Percentiles rank a stretch among this genome's conserved stretches.
These are phyloP conservation scores for Eledona agricola DNA, from an alignment of 2,888 invertebrate species.

Conservation along the genomic window DNA sequence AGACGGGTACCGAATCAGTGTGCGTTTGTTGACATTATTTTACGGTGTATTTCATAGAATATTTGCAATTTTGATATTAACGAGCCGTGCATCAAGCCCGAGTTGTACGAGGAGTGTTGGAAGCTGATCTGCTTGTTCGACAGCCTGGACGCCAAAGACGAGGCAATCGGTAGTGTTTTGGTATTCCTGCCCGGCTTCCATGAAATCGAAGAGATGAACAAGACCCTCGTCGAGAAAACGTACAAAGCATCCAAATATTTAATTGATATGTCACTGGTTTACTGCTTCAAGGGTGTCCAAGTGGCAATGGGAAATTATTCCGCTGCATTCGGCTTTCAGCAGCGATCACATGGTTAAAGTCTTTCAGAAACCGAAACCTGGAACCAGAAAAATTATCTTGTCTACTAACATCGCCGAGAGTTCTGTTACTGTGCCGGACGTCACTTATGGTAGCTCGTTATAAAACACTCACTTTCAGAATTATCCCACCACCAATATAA, in stretches of 20 bases:
- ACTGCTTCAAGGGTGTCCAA: slow-evolving; percentile 1
- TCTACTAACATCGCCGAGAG: slow-evolving; percentile 94
- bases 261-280: background rate
- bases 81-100: slow-evolving; percentile 63
- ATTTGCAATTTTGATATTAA: slow-evolving; percentile 54
- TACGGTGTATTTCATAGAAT: slow-evolving; percentile 1
- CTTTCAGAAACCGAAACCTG: slow-evolving; percentile 69
- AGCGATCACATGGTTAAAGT: slow-evolving; percentile 71
- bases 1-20: too few species aligned
- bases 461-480: too few species aligned
- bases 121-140: slow-evolving; percentile 68
- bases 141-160: slow-evolving; percentile 65
- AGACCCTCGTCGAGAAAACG: slow-evolving; percentile 38
- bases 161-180: slow-evolving; percentile 72
- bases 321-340: slow-evolving; percentile 73
- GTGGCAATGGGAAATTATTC: slow-evolving; percentile 57
- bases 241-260: slow-evolving; percentile 12
- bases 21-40: slow-evolving; percentile 29
- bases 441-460: slow-evolving; percentile 83
- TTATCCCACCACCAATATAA: too few species aligned
- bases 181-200: slow-evolving; percentile 89
- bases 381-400: slow-evolving; percentile 82
- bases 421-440: slow-evolving; percentile 89
- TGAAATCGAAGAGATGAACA: slow-evolving; percentile 81
- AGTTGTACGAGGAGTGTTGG: slow-evolving; percentile 56